phyloP scores from a whole-genome alignment of 2,113 vertebrate genomes.

The Corythornis madagascariensis region DNA sequence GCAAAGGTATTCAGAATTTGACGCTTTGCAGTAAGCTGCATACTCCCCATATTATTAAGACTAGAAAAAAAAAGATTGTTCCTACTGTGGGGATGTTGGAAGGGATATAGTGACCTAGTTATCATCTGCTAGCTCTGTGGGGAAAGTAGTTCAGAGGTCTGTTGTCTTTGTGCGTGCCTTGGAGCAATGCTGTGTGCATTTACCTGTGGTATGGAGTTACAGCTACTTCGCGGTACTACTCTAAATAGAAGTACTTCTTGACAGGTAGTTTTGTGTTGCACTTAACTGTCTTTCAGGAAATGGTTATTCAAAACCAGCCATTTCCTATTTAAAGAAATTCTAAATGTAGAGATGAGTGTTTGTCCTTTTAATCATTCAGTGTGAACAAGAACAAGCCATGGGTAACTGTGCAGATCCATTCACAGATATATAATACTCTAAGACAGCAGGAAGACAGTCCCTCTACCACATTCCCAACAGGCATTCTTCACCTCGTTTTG shows the following conservation, averaged over 20 bases:
- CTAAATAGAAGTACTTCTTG: background rate
- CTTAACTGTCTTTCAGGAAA: background rate
- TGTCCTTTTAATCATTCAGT: fast-evolving
- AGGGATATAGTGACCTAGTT: background rate
- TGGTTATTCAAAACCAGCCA: background rate
- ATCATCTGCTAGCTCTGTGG: background rate
- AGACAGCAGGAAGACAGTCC: background rate
- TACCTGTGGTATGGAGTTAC: background rate
- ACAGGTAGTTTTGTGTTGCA: fast-evolving
- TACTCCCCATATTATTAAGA: background rate
- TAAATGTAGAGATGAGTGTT: background rate
- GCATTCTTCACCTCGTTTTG: background rate
- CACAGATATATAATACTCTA: fast-evolving
- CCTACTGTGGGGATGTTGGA: background rate
- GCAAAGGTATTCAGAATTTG: background rate
- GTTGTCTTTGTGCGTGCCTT: background rate
- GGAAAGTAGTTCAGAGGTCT: too few species aligned
- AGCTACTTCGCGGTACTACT: background rate
- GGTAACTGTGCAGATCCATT: background rate
- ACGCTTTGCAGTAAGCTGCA: background rate
- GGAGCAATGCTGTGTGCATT: background rate
- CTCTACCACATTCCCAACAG: background rate
- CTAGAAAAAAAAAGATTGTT: fast-evolving
- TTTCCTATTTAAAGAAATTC: background rate
- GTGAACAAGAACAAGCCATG: background rate